phyloP scores from a whole-genome alignment of 2,113 vertebrate species.

The Gnathonemus echidnorhynchus region DNA sequence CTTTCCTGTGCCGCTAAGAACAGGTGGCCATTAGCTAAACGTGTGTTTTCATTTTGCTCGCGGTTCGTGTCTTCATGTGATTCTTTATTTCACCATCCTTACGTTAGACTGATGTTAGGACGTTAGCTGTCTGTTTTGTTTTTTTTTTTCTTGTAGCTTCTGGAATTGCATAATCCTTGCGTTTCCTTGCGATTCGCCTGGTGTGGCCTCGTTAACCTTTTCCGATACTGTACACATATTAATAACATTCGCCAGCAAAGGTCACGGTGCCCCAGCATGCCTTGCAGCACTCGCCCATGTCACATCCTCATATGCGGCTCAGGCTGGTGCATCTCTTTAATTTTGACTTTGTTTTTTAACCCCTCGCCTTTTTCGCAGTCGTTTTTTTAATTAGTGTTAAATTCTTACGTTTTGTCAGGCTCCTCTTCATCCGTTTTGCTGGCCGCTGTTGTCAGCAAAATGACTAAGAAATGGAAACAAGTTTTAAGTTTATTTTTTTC shows the following conservation, averaged over 20 bases:
- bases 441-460: background rate
- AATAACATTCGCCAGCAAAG: slow-evolving; percentile 59
- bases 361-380: background rate
- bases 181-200: slow-evolving; percentile 42
- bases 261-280: slow-evolving; percentile 41
- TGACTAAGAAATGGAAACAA: background rate
- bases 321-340: background rate
- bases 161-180: background rate
- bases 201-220: slow-evolving; percentile 62
- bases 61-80: background rate
- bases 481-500: background rate
- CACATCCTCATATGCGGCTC: background rate
- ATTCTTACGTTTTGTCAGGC: background rate
- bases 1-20: background rate
- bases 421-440: background rate
- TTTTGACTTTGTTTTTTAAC: background rate
- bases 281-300: background rate
- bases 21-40: background rate
- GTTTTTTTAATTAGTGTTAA: background rate
- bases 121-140: background rate
- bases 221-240: slow-evolving; percentile 58
- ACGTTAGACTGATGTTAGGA: background rate
- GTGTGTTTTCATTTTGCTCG: background rate
- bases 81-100: background rate
- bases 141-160: background rate